These are phyloP conservation scores for Epizoanthus rinbou DNA, from an alignment of 92 coral and sea anemone genomes.

Conservation along the genomic window DNA sequence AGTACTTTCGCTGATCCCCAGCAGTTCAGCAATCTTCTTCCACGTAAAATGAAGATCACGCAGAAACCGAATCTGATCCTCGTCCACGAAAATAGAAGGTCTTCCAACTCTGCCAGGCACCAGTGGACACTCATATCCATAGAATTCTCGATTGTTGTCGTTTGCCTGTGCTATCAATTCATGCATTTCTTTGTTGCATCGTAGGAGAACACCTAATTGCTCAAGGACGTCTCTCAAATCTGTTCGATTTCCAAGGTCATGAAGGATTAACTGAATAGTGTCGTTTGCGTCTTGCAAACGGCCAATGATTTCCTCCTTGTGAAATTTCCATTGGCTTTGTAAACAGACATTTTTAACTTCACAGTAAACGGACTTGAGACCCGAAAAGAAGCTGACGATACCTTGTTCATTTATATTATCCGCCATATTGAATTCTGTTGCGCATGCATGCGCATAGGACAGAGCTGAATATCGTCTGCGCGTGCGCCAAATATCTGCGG, in stretches of 20 bases:
- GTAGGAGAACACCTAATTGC: neutral
- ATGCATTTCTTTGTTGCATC: too few species aligned
- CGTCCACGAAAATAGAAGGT: too few species aligned
- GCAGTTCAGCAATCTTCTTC: too few species aligned
- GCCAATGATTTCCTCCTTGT: constrained; percentile 25
- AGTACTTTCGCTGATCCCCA: neutral
- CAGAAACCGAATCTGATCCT: too few species aligned
- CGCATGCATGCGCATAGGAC: too few species aligned
- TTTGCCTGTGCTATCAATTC: too few species aligned
- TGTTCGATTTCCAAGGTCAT: constrained; percentile 34
- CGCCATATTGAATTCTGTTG: constrained; percentile 23
- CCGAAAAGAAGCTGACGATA: constrained; percentile 5
- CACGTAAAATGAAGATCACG: too few species aligned
- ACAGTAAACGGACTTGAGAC: constrained; percentile 21
- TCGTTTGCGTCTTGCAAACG: constrained; percentile 31
- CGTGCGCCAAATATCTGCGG: too few species aligned
- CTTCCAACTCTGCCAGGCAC: too few species aligned
- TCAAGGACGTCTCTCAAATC: constrained; percentile 25
- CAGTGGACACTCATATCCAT: too few species aligned
- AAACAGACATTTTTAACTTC: constrained; percentile 19
- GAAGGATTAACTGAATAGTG: constrained; percentile 18
- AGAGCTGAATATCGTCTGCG: too few species aligned
- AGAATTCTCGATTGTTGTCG: too few species aligned
- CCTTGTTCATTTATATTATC: neutral
- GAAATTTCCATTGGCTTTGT: constrained; percentile 9